Percentiles rank a stretch among this genome's conserved stretches.
phyloP scores from a whole-genome alignment of 2,113 vertebrate genomes.

The Pituophis catenifer region DNA sequence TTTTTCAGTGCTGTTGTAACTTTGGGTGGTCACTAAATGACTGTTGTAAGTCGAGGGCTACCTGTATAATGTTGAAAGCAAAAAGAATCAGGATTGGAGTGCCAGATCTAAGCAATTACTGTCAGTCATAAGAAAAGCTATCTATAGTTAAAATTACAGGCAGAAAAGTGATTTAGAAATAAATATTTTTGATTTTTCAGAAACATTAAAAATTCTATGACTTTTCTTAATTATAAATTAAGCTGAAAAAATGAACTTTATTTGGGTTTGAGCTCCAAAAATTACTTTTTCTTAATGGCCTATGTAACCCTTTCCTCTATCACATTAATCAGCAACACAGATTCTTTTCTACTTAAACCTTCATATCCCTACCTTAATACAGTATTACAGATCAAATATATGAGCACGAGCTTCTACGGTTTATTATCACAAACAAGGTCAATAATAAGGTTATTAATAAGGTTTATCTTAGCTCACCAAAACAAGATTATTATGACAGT shows the following conservation, averaged over 20 bases:
- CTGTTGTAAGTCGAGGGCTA: too few species aligned
- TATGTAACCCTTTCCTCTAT: neutral
- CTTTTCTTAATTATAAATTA: neutral
- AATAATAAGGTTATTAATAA: neutral
- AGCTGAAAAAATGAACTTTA: neutral
- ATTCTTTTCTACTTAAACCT: neutral
- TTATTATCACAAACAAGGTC: neutral
- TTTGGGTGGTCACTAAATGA: too few species aligned
- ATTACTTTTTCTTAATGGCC: neutral
- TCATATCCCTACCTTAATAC: neutral
- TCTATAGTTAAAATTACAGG: neutral
- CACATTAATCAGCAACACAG: neutral
- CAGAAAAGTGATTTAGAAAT: neutral
- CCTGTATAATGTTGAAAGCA: neutral
- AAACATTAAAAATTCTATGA: neutral
- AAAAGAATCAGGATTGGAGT: neutral
- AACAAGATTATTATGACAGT: neutral
- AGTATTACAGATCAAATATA: neutral
- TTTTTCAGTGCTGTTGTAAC: too few species aligned
- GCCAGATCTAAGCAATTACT: neutral
- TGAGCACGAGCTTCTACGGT: neutral
- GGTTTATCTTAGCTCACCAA: neutral
- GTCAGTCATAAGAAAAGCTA: neutral
- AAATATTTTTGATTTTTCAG: neutral
- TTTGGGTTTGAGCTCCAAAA: neutral